phyloP scores from a whole-genome alignment of 2,888 invertebrate species.

The Metallyticus violacea region DNA sequence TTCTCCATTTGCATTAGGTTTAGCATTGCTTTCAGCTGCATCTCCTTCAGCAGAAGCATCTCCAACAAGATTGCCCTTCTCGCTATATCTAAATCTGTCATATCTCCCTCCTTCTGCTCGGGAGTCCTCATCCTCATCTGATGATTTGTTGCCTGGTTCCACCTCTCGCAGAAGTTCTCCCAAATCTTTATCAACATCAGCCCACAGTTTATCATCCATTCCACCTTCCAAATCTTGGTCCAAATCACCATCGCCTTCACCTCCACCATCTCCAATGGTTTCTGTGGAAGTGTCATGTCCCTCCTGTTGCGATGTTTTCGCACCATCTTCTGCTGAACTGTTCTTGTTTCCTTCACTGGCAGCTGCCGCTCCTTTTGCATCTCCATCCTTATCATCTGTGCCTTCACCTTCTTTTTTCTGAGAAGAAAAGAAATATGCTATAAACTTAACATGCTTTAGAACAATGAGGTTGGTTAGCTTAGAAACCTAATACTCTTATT shows the following conservation, averaged over 20 bases:
- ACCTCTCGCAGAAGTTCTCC: constrained; percentile 66
- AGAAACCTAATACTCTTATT: too few relatives aligned
- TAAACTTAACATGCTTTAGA: too few relatives aligned
- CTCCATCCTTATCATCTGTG: constrained; percentile 19
- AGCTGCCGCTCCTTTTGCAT: constrained; percentile 4
- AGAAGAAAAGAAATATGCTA: background rate
- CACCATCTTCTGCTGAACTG: background rate
- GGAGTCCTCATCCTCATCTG: constrained; percentile 67
- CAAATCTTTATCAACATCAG: constrained; percentile 77
- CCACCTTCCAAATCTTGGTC: constrained; percentile 44
- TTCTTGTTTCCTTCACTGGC: background rate
- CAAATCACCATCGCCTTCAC: constrained; percentile 47
- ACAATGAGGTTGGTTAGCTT: too few relatives aligned
- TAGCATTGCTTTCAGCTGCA: background rate
- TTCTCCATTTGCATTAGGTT: constrained; percentile 9
- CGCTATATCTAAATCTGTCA: constrained; percentile 64
- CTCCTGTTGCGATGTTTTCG: constrained; percentile 35
- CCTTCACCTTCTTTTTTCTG: constrained; percentile 6
- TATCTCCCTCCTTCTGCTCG: constrained; percentile 54
- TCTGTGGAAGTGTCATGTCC: constrained; percentile 13
- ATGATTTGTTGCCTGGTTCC: constrained; percentile 50
- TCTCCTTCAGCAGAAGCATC: constrained; percentile 19
- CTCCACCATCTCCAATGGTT: constrained; percentile 21
- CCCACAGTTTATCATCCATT: constrained; percentile 70
- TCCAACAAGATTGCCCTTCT: constrained; percentile 49